Base-by-base conservation (phyloP, 2,888 invertebrate species). In the Eupithecia inturbata region DNA sequence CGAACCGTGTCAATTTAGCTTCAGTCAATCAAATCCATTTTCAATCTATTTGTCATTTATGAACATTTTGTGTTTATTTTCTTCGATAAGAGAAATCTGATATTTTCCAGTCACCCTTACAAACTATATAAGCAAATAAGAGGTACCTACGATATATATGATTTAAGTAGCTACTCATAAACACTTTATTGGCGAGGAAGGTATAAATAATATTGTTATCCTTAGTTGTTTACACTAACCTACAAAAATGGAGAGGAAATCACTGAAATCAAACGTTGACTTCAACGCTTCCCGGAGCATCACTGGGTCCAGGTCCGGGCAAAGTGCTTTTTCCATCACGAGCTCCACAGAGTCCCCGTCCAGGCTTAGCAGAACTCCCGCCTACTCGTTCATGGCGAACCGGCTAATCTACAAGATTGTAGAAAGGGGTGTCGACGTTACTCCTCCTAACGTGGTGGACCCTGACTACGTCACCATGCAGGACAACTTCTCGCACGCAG, bases 361-460 rank as follows among this genome's bases (percentile, higher is more conserved):
- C 0, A 85, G 82, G 77, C 67, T 72, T 1, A 86, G 84, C 73
- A 89, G 83, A 77, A 70, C 7, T 7, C 36, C 75, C 3, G 68
- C 79, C 0, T 85, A 84, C 71, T 84, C 83, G 53, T 88, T 90
- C 70, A 88, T 92, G 89, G 87, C 88, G 22, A 91, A 89, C 41
- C 85, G 94, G 41, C 79, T 82, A 60, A 79, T 78, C 3, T 89
- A 85, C 77, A 82, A 82, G 28, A 88, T 93, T 4, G 79, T 90
- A 2, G 78, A 84, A 1, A 85, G 89, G 26, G 82, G 80, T 6
- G 70, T 82, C 0, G 91, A 94, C 74, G 80, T 86, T 16, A 94
- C 94, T 1, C 94, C 94, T 0, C 90, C 91, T 1, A 83, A 91
- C 77, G 86, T 94, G 41, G 77, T 85, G 1, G 89, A 90, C 71